Base-by-base conservation (phyloP, 2,797 vertebrate species). In the Chaunax sp. region DNA sequence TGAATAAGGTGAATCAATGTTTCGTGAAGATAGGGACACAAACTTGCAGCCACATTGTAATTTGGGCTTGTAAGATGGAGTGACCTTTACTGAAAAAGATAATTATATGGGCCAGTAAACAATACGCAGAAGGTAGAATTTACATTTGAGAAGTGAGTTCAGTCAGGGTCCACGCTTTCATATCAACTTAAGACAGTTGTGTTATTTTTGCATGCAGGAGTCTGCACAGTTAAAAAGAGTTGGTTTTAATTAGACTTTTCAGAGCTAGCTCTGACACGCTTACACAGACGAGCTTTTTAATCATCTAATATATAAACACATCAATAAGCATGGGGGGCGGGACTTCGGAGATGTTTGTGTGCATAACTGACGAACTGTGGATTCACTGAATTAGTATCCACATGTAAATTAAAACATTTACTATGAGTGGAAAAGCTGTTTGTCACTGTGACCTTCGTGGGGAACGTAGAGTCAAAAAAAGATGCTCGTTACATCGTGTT, bases 321-420 rank as follows among this genome's bases (percentile, higher is more conserved):
- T 74, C 37, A 66, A 67, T 77, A 25, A 40, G 56, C 25, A 3
- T 49, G 23, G 72, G 70, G 63, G 76, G 53, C 71, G 72, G 45
- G 73, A 79, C 79, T 81, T 84, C 80, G 69, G 49, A 25, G 54
- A 38, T 12, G 72, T 80, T 65, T 75, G 51, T 46, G 22, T 65
- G 72, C 66, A 80, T 71, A 69, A 60, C 70, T 37, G 51, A 79
- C 81, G 40, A 72, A 51, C 30, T 51, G 44, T 33, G 50, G 58
- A 52, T 59, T 64, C 33, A 45, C 49, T 65, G 40, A 65, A 79
- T 49, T 67, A 61, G 80, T 77, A 77, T 77, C 70, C 71, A 67
- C 69, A 22, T 28, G 20, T 38, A 59, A 66, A 61, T 58, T 1
- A 57, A 56, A 49, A 56, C 26, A 44, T 69, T 83, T 28, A 16